Conservation (phyloP, 2,888 invertebrate genomes). For the Biston betularia region DNA sequence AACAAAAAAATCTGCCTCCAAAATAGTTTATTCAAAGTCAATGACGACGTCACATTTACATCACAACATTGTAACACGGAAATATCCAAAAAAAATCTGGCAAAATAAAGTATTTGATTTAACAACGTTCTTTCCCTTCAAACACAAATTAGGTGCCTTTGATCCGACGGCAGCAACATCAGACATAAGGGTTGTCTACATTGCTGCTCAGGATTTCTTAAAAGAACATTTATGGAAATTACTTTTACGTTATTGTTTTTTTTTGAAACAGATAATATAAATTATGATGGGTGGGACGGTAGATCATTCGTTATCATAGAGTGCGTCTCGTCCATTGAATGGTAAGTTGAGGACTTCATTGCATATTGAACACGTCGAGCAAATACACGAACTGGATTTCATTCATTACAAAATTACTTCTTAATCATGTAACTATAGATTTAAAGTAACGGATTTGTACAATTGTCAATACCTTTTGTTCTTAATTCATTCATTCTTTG, state of each 20-base stretch:
- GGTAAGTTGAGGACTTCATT: too few species aligned
- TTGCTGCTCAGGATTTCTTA: not conserved
- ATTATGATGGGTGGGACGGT: too few species aligned
- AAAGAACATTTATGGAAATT: not conserved
- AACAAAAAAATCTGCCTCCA: too few species aligned
- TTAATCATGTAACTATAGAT: too few species aligned
- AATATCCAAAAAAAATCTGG: slow-evolving; percentile 22
- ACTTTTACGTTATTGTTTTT: not conserved
- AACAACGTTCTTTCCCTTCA: slow-evolving; percentile 27
- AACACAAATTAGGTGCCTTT: slow-evolving; percentile 42
- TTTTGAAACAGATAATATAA: not conserved
- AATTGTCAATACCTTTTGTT: too few species aligned
- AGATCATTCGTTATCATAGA: too few species aligned
- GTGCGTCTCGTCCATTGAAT: too few species aligned
- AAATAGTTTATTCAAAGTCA: not conserved
- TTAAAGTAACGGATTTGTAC: too few species aligned
- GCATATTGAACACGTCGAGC: too few species aligned
- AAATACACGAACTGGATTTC: too few species aligned
- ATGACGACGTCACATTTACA: not conserved
- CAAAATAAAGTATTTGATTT: slow-evolving; percentile 34
- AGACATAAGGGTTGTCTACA: slow-evolving; percentile 11
- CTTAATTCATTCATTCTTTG: too few species aligned
- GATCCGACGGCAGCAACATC: slow-evolving; percentile 29
- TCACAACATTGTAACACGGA: not conserved
- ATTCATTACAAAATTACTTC: too few species aligned